Evolutionary conservation across 2,888 invertebrate genomes (phyloP), one percentile per base, ranked within the genome.

Genomic region (Lottia scabra): DNA sequence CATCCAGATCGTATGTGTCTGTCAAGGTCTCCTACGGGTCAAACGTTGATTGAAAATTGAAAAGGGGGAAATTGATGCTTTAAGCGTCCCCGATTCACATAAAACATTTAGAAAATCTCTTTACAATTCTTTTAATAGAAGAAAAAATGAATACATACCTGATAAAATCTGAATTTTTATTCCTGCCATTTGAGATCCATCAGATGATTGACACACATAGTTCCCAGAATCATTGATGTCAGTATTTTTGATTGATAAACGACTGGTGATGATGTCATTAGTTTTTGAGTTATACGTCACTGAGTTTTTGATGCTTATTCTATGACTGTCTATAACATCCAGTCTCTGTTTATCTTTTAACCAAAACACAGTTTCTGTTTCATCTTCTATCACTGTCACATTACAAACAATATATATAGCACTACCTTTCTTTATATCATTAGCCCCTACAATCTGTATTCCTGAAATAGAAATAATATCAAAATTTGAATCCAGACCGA

Each of bases 121-220:
- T n/a, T n/a, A n/a, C n/a, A n/a, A n/a, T n/a, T n/a, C n/a, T n/a
- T n/a, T n/a, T n/a, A n/a, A n/a, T n/a, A n/a, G n/a, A n/a, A n/a
- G n/a, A n/a, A 10, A 56, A 23, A 2, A 56, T 0, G 2, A 15
- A 0, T 0, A 38, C 70, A 27, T 56, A 70, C 70, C 70, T 62
- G 56, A 65, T n/a, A 46, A 65, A 43, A 79, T 65, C 69, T 75
- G 73, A 19, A 79, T 70, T 44, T 68, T 77, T 48, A 79, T 77
- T 13, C 79, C 79, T 12, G 79, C 79, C 75, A 79, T 76, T 68
- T 79, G 79, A 15, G 76, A 75, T n/a, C 76, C 75, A 44, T 78
- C 77, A 23, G 78, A 75, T 10, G 81, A 80, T 64, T 80, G 69
- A 48, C 83, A 83, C n/a, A 83, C 74, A 64, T 82, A 82, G 26